Evolutionary conservation across 2,113 vertebrate genomes (phyloP), one percentile per base, ranked within the genome.

Genomic region (Ciconia boyciana): DNA sequence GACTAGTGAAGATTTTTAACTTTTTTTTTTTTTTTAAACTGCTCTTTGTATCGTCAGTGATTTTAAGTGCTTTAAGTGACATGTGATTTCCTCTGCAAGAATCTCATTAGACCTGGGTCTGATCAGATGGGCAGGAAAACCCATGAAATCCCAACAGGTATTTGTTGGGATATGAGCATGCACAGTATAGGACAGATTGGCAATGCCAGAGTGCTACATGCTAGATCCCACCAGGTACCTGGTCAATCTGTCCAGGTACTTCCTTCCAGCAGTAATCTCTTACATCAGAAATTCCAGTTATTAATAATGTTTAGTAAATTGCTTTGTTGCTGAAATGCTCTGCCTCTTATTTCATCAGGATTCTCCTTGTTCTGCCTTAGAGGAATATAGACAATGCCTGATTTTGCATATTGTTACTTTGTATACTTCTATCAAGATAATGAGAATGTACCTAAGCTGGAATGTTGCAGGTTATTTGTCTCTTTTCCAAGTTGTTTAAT

Each of bases 111-210:
- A 66, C 19, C 2, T 21, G 19, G 11, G 9, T 55, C 32, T 29
- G 49, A 22, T 32, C 64, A 89, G 60, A 36, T 5, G 52, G 16
- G 60, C 34, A 84, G 51, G n/a, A 91, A 61, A 62, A 20, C 5
- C 43, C 28, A 34, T 9, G 19, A 49, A 70, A 79, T 20, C 4
- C 52, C 25, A 69, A 3, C 13, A 51, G n/a, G 36, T 9, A 26
- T 5, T 12, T 54, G 31, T 22, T 21, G 8, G 11, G 41, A 8
- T 24, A 36, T 0, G 6, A 60, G 41, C 13, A 2, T 1, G 7
- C n/a, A 25, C 11, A 20, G 21, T 3, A 13, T 3, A 43, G 43
- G 48, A 15, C 21, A 64, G 69, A 54, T 24, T 0, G 22, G 19
- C 69, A 65, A 10, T 1, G 4, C n/a, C 87, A 22, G 49, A 77